Conservation (phyloP, 2,113 vertebrate species). For the Athene cunicularia region DNA sequence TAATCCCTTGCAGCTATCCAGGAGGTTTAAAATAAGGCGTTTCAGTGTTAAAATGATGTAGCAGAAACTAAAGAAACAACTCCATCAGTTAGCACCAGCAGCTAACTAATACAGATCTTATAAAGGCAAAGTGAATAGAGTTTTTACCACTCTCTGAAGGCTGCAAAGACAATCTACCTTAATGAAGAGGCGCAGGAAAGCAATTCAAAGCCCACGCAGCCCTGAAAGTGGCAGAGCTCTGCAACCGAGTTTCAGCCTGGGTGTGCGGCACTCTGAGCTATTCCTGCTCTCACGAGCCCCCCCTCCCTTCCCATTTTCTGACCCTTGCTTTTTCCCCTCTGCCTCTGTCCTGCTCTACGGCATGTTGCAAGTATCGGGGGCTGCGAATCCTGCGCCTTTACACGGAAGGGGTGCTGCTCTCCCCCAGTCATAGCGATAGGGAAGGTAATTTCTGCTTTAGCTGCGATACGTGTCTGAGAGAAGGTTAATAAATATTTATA, state of each 20-base stretch:
- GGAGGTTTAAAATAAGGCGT: neutral
- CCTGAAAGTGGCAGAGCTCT: neutral
- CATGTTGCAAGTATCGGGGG: accelerated
- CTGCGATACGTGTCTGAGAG: neutral
- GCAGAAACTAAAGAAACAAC: neutral
- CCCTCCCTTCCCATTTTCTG: accelerated
- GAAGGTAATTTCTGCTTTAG: neutral
- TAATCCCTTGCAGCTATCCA: neutral
- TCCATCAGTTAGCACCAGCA: neutral
- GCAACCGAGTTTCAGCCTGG: neutral
- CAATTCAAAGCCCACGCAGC: neutral
- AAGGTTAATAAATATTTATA: slow-evolving; percentile 34
- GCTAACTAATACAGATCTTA: neutral
- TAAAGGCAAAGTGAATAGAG: neutral
- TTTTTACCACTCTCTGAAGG: neutral
- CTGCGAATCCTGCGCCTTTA: neutral
- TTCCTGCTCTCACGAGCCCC: neutral
- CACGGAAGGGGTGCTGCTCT: neutral
- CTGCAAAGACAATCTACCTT: neutral
- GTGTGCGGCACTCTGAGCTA: neutral
- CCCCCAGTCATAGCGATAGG: neutral
- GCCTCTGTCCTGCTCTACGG: neutral
- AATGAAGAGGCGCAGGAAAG: neutral
- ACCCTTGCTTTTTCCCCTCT: neutral
- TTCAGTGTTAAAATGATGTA: accelerated